These are phyloP conservation scores for Microdon myrmicae DNA, from an alignment of 2,888 invertebrate genomes.

Conservation along the genomic window DNA sequence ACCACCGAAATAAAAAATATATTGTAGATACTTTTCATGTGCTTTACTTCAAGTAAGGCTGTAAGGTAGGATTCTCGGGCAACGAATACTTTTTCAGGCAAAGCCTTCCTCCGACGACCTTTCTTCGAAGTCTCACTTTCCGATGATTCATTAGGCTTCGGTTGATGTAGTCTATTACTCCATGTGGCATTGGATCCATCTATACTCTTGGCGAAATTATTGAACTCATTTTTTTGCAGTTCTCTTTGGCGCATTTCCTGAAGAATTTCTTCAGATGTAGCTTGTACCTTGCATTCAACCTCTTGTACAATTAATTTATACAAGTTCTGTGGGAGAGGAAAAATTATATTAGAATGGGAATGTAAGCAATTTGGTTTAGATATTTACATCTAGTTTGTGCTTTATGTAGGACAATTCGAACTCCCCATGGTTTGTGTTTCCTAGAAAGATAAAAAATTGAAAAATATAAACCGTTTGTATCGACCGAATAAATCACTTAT, in stretches of 20 bases:
- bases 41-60: conserved; percentile 79
- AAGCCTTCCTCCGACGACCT: conserved; percentile 51
- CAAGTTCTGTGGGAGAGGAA: conserved; percentile 53
- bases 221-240: conserved; percentile 60
- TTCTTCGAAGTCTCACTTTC: conserved; percentile 15
- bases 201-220: conserved; percentile 55
- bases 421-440: conserved; percentile 9
- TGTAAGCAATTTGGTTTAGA: not conserved
- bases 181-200: conserved; percentile 45
- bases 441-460: no score
- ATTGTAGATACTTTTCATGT: conserved; percentile 86
- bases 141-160: not conserved
- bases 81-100: conserved; percentile 76
- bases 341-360: not conserved
- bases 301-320: conserved; percentile 58
- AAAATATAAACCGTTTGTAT: no score
- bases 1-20: conserved; percentile 83
- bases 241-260: conserved; percentile 62
- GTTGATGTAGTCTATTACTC: conserved; percentile 39
- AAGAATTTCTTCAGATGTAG: conserved; percentile 62
- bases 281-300: conserved; percentile 60
- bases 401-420: conserved; percentile 21
- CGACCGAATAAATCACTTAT: no score
- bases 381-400: conserved; percentile 29
- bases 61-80: conserved; percentile 82